Evolutionary conservation across 2,113 vertebrate genomes (phyloP).

Genomic region (Gallinago paraguaiae): DNA sequence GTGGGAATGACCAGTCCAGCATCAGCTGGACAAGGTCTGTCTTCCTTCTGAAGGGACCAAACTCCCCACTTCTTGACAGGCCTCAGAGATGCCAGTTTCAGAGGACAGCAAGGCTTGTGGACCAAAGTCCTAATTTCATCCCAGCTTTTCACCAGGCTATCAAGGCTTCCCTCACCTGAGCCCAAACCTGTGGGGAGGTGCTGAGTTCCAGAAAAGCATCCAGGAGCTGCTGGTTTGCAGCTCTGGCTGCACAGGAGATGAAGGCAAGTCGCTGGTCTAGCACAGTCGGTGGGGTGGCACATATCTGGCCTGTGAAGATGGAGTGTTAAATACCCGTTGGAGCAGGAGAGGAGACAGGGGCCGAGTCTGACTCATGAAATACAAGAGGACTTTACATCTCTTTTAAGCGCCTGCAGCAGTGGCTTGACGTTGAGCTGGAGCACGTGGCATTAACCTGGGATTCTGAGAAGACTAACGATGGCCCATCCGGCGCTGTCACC

Average conservation of each 20-base stretch:
- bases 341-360: not conserved
- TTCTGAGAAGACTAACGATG: not conserved
- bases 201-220: not conserved
- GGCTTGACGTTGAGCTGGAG: not conserved
- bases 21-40: not conserved
- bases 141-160: not conserved
- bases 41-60: not conserved
- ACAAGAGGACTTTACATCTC: not conserved
- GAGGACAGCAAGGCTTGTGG: not conserved
- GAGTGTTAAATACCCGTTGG: not conserved
- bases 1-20: not conserved
- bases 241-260: not conserved
- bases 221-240: not conserved
- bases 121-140: not conserved
- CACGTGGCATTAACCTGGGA: not conserved
- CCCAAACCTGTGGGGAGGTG: not conserved
- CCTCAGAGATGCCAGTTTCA: not conserved
- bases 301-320: not conserved
- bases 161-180: not conserved
- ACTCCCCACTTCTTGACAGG: not conserved
- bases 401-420: not conserved
- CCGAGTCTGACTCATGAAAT: fast-evolving
- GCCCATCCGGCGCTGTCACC: not conserved
- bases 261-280: not conserved
- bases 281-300: not conserved